These are phyloP conservation scores for Spheniscus humboldti DNA, from an alignment of 2,797 vertebrate species.

Conservation along the genomic window DNA sequence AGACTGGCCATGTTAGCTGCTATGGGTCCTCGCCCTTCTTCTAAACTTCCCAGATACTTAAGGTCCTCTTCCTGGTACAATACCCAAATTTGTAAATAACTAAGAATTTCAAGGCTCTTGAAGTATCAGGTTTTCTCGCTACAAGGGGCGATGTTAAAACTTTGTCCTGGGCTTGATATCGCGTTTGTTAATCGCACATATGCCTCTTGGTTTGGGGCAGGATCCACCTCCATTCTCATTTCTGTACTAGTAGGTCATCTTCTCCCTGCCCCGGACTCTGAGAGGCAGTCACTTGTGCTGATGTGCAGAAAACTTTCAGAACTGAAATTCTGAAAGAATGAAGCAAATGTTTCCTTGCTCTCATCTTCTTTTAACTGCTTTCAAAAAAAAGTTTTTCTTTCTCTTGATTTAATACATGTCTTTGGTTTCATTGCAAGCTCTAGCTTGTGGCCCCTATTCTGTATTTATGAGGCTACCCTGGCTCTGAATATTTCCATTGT, in stretches of 20 bases:
- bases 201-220: not conserved
- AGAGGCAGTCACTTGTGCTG: not conserved
- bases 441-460: not conserved
- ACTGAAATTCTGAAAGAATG: not conserved
- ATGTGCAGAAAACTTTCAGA: not conserved
- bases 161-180: not conserved
- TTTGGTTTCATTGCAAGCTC: not conserved
- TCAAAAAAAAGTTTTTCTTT: not conserved
- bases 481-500: constrained; percentile 40
- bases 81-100: not conserved
- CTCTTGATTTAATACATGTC: not conserved
- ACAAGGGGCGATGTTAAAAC: not conserved
- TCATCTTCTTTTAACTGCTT: not conserved
- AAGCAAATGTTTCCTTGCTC: constrained; percentile 21
- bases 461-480: not conserved
- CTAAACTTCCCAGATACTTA: not conserved
- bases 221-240: not conserved
- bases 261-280: not conserved
- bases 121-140: not conserved
- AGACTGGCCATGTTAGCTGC: not conserved
- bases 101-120: not conserved
- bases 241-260: not conserved
- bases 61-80: not conserved
- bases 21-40: not conserved
- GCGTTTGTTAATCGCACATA: not conserved